phyloP scores from a whole-genome alignment of 2,797 vertebrate species.

The Stomatorhinus walkeri region DNA sequence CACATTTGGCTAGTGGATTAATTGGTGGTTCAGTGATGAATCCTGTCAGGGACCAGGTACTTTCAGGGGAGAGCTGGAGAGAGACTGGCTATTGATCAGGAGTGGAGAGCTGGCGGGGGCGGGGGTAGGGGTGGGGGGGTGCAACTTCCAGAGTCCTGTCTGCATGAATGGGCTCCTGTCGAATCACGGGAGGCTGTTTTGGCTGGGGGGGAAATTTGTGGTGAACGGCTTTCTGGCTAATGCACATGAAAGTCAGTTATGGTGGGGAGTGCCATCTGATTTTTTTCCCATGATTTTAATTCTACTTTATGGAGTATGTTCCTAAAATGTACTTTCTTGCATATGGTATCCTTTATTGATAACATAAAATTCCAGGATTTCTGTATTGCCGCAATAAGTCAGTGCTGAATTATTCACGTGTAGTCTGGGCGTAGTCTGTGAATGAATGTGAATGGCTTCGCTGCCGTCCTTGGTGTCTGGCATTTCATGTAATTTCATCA shows the following conservation, averaged over 20 bases:
- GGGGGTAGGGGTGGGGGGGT: not conserved
- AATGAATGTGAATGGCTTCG: not conserved
- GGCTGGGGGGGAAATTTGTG: not conserved
- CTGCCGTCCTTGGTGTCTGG: not conserved
- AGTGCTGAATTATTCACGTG: not conserved
- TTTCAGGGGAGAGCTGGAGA: not conserved
- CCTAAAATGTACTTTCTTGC: not conserved
- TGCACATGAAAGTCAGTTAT: not conserved
- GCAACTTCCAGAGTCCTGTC: not conserved
- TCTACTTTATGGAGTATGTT: not conserved
- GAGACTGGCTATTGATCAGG: constrained; percentile 7
- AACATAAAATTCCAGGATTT: not conserved
- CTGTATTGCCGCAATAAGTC: not conserved
- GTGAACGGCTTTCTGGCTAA: not conserved
- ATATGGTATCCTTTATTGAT: constrained; percentile 8
- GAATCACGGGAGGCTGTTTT: not conserved
- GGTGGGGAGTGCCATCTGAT: not conserved
- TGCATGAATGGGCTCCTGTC: not conserved
- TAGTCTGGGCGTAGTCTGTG: not conserved
- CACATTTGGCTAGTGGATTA: not conserved
- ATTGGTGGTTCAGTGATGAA: not conserved
- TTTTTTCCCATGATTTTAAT: not conserved
- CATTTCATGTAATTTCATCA: not conserved
- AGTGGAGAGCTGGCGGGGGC: not conserved
- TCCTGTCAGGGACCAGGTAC: not conserved